A percentile compares a stretch with the other conserved stretches of the same genome.
Conservation (phyloP, 2,797 vertebrate genomes). For the Arremon aurantiirostris region DNA sequence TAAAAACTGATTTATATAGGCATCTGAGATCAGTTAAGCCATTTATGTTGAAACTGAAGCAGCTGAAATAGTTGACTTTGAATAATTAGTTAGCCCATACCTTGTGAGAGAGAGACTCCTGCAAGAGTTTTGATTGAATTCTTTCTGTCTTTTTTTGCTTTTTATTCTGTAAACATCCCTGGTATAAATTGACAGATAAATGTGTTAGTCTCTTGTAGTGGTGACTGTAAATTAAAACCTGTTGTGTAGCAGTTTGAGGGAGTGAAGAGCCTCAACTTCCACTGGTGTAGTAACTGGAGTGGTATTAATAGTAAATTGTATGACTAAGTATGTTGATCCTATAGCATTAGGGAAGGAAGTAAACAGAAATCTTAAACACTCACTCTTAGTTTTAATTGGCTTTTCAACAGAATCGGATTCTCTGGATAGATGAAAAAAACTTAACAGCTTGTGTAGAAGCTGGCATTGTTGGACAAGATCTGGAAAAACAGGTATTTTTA, state of each 20-base stretch:
- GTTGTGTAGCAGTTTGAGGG: not conserved
- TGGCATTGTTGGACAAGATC: conserved; percentile 94
- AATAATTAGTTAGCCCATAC: not conserved
- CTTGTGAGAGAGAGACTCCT: not conserved
- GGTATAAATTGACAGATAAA: not conserved
- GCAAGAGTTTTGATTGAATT: not conserved
- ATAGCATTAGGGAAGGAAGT: not conserved
- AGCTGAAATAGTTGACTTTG: not conserved
- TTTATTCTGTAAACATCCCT: not conserved
- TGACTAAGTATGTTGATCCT: not conserved
- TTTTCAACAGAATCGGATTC: conserved; percentile 88
- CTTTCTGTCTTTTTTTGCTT: not conserved
- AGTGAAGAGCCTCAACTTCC: not conserved
- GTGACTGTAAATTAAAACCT: not conserved
- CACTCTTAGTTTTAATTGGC: not conserved
- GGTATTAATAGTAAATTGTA: not conserved
- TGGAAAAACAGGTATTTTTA: conserved; percentile 89
- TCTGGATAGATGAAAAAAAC: conserved; percentile 98
- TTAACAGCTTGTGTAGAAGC: conserved; percentile 92
- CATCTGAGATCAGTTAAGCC: not conserved
- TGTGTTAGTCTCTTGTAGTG: not conserved
- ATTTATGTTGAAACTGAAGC: not conserved
- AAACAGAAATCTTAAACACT: not conserved
- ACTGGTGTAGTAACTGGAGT: not conserved
- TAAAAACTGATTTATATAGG: not conserved